Percentiles rank a stretch among this genome's conserved stretches.
These are phyloP conservation scores for Dromas ardeola DNA, from an alignment of 2,113 vertebrate species.

Conservation along the genomic window DNA sequence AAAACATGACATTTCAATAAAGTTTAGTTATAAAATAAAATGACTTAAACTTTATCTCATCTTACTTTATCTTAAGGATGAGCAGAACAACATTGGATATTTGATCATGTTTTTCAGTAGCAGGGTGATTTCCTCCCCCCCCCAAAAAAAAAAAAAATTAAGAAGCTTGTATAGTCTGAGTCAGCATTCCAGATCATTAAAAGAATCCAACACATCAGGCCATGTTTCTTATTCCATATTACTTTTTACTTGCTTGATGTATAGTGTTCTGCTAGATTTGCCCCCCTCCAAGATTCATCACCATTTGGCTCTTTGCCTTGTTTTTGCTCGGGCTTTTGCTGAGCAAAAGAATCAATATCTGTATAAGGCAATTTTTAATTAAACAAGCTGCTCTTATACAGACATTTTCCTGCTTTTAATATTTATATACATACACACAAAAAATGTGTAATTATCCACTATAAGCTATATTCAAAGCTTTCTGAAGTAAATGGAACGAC, in stretches of 20 bases:
- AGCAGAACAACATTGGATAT: neutral
- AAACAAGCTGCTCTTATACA: neutral
- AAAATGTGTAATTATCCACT: neutral
- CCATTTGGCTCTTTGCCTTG: neutral
- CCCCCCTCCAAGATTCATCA: neutral
- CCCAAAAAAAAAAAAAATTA: neutral
- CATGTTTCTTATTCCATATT: neutral
- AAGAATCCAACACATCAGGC: neutral
- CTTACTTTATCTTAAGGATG: neutral
- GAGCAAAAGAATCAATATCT: constrained; percentile 9
- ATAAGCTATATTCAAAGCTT: neutral
- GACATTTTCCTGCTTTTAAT: neutral
- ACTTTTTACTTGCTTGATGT: neutral
- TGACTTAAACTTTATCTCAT: neutral
- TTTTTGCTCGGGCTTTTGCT: neutral
- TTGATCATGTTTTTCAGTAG: neutral
- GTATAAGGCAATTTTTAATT: neutral
- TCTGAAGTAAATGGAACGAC: neutral
- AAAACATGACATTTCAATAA: neutral
- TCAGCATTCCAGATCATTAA: neutral
- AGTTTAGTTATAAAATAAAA: neutral
- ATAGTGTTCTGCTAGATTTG: neutral
- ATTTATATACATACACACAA: neutral
- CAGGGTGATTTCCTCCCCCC: neutral
- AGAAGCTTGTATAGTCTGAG: neutral